These are phyloP conservation scores for Sceliomorpha sp. DNA, from an alignment of 2,888 invertebrate species.

Conservation along the genomic window DNA sequence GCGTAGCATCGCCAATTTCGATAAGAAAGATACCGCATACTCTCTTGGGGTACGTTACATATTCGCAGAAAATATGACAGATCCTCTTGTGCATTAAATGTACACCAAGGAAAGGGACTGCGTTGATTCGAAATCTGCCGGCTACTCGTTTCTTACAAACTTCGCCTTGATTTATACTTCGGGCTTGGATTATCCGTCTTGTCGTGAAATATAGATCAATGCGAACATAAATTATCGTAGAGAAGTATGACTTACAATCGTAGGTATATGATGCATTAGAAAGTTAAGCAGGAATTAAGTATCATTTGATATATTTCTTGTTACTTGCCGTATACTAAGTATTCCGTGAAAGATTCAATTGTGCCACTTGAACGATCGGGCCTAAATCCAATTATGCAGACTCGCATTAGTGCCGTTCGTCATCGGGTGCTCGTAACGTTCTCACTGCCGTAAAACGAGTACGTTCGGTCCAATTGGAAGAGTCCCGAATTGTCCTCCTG, in stretches of 20 bases:
- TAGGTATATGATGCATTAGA: too few species aligned
- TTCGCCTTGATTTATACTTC: too few species aligned
- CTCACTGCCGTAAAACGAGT: slow-evolving; percentile 38
- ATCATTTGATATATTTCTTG: too few species aligned
- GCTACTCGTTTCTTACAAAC: too few species aligned
- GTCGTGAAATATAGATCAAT: too few species aligned
- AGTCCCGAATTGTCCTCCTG: slow-evolving; percentile 45
- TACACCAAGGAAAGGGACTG: slow-evolving; percentile 30
- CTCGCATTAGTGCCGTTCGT: slow-evolving; percentile 34
- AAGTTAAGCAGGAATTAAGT: too few species aligned
- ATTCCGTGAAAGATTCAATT: slow-evolving; percentile 32
- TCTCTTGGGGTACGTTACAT: slow-evolving; percentile 34
- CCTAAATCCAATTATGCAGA: slow-evolving; percentile 34
- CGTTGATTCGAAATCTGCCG: too few species aligned
- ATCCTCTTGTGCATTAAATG: slow-evolving; percentile 36
- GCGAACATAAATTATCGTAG: too few species aligned
- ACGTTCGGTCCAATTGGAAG: slow-evolving; percentile 36
- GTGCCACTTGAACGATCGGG: slow-evolving; percentile 17
- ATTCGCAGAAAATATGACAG: slow-evolving; percentile 35
- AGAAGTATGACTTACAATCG: too few species aligned
- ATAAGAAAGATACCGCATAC: slow-evolving; percentile 32
- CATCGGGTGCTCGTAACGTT: slow-evolving; percentile 43
- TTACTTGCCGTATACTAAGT: too few species aligned
- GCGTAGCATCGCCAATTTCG: slow-evolving; percentile 53
- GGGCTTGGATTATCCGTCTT: too few species aligned